Percentiles rank a stretch among this genome's conserved stretches.
These are phyloP conservation scores for Eupithecia pulchellata DNA, from an alignment of 2,888 invertebrate genomes.

Conservation along the genomic window DNA sequence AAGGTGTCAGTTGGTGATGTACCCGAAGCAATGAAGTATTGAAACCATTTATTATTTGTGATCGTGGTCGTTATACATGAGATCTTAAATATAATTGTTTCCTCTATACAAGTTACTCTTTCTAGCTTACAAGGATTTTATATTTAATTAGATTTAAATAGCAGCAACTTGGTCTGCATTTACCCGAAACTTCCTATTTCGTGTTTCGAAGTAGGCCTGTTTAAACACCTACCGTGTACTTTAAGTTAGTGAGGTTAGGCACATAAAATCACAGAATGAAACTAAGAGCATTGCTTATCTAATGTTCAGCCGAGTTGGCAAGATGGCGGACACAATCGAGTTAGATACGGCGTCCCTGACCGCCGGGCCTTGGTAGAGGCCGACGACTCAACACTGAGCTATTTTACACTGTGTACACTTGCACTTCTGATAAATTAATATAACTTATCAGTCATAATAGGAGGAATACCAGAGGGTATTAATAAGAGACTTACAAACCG, in stretches of 20 bases:
- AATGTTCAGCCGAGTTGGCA: conserved; percentile 33
- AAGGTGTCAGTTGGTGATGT: neutral
- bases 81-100: too few species aligned
- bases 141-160: too few species aligned
- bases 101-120: too few species aligned
- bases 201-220: neutral
- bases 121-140: too few species aligned
- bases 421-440: neutral
- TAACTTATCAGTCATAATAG: neutral
- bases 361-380: conserved; percentile 78
- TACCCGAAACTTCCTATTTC: neutral
- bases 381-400: conserved; percentile 62
- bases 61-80: too few species aligned
- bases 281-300: conserved; percentile 31
- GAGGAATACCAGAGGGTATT: too few species aligned
- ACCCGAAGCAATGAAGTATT: neutral
- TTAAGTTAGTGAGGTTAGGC: neutral
- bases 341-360: conserved; percentile 80
- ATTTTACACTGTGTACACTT: conserved; percentile 26
- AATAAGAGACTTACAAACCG: too few species aligned
- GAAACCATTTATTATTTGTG: too few species aligned
- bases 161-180: too few species aligned
- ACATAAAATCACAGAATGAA: conserved; percentile 1
- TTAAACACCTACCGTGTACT: neutral
- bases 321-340: conserved; percentile 55